Base-by-base conservation (phyloP, 1,140 invertebrate genomes). In the Agrilus planipennis region DNA sequence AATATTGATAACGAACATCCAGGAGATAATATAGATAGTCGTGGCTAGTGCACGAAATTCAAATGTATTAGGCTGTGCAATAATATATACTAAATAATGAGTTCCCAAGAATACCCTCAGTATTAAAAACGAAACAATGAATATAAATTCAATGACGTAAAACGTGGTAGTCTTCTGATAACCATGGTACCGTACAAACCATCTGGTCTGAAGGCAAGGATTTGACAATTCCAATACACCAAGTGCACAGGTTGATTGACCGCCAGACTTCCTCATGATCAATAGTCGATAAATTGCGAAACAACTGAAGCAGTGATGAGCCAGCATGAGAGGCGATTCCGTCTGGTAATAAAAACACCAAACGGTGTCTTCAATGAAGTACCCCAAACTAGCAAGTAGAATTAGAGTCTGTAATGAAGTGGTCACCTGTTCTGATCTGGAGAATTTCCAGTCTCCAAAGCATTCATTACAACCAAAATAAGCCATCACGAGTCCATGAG, bases 161-260 rank as follows among this genome's bases (percentile, higher is more conserved):
- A 49, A 60, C 14, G 54, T 29, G 1, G 41, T 19, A 2, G 51
- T 53, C 7, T 44, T 29, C 14, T 58, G 44, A 45, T 57, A 58
- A 12, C 63, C 61, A 23, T 51, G 47, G 3, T 49, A 50, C 19
- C 63, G 42, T 14, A 66, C 30, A 41, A 64, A 62, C 73, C 72
- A 75, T 53, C 72, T 55, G 1, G 53, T 51, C 60, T 74, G 73
- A 22, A 74, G 57, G n/a, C 72, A 54, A 18, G 72, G 72, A 55
- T 76, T 75, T 1, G 72, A 73, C 16, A 71, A 46, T 61, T 76
- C 72, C 57, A 74, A 53, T 25, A 65, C 52, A 1, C 67, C 67
- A 7, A 75, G 45, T 4, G 64, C 63, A 45, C 68, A 73, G 4
- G 62, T 58, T 6, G 69, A 68, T 21, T 68, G 68, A 44, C 64